These are phyloP conservation scores for Linnaemya vulpina DNA, from an alignment of 2,888 invertebrate species.

Conservation along the genomic window DNA sequence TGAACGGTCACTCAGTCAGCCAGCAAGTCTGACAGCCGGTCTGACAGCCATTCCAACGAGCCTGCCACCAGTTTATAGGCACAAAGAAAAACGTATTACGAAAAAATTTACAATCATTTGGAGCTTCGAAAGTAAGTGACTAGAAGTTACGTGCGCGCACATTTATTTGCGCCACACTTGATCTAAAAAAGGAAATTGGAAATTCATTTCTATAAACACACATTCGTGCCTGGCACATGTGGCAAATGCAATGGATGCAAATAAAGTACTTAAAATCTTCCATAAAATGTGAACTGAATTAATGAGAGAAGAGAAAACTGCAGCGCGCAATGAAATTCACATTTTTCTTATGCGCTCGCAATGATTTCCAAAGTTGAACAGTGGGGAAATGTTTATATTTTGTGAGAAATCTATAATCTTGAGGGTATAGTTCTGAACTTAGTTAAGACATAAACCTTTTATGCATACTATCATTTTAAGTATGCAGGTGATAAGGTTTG, in stretches of 20 bases:
- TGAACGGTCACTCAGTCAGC: neutral
- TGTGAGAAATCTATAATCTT: too few species aligned
- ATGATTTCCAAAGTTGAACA: slow-evolving; percentile 9
- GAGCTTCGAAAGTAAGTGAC: slow-evolving; percentile 50
- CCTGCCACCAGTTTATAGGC: too few species aligned
- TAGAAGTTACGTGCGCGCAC: slow-evolving; percentile 41
- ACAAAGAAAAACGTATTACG: slow-evolving; percentile 6
- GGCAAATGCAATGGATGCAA: slow-evolving; percentile 15
- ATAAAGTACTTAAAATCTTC: slow-evolving; percentile 61
- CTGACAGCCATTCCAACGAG: slow-evolving; percentile 2
- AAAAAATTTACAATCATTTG: slow-evolving; percentile 42
- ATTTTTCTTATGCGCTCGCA: neutral
- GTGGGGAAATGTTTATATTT: neutral
- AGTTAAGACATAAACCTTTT: neutral
- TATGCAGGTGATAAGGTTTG: too few species aligned
- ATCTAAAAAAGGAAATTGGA: slow-evolving; percentile 62
- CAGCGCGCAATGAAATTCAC: neutral
- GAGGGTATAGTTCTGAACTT: neutral
- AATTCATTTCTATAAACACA: slow-evolving; percentile 32
- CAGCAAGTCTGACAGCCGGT: slow-evolving; percentile 4
- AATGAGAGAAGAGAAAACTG: slow-evolving; percentile 46
- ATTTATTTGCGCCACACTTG: slow-evolving; percentile 44
- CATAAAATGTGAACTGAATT: slow-evolving; percentile 66
- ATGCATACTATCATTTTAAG: too few species aligned
- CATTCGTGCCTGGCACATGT: neutral